phyloP scores from a whole-genome alignment of 1,140 invertebrate species.

The Lepidurus arcticus region DNA sequence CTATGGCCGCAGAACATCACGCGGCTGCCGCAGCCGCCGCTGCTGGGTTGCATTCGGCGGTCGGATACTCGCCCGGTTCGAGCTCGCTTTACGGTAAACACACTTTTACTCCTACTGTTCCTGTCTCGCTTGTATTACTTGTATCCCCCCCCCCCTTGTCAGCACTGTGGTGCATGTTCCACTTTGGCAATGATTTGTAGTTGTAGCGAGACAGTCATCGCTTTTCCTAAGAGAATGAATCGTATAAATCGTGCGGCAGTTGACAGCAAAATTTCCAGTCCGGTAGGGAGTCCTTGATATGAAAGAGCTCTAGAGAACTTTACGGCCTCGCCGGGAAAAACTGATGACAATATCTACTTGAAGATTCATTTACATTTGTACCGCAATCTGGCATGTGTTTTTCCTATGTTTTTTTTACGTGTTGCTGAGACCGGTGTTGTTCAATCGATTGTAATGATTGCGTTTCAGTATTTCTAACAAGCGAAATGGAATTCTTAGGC shows the following conservation, averaged over 20 bases:
- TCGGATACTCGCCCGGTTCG: slow-evolving; percentile 30
- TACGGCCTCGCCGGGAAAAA: neutral
- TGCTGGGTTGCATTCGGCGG: slow-evolving; percentile 32
- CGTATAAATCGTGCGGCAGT: neutral
- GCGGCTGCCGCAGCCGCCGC: slow-evolving; percentile 27
- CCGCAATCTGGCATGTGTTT: no score
- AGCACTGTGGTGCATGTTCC: no score
- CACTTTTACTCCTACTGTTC: neutral
- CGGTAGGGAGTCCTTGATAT: neutral
- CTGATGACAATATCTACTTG: neutral
- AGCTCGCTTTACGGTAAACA: slow-evolving; percentile 7
- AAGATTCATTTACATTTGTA: neutral
- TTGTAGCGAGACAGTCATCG: neutral
- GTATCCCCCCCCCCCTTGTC: no score
- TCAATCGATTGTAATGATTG: neutral
- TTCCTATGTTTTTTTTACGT: no score
- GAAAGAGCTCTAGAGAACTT: neutral
- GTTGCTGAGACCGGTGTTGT: neutral
- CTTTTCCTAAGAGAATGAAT: neutral
- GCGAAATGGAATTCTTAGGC: neutral
- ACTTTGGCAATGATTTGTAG: neutral
- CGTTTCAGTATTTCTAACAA: neutral
- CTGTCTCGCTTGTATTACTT: neutral
- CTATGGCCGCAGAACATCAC: slow-evolving; percentile 28
- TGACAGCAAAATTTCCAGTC: slow-evolving; percentile 7